These are phyloP conservation scores for Pemphigus obesinymphae DNA, from an alignment of 1,140 invertebrate species.

Conservation along the genomic window DNA sequence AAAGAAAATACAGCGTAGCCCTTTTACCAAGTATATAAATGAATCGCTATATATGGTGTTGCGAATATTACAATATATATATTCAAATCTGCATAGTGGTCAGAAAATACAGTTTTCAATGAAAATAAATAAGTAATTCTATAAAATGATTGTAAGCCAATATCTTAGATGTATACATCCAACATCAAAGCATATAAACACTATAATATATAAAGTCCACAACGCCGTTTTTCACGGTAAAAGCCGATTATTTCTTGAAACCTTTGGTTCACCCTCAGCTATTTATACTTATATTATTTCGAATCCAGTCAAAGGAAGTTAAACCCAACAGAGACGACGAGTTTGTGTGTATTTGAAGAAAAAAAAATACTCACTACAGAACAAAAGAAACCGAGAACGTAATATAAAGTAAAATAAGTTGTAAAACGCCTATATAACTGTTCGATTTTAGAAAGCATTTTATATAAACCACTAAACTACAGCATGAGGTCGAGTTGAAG, in stretches of 20 bases:
- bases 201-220: no score
- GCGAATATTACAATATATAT: no score
- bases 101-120: no score
- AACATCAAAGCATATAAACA: not conserved
- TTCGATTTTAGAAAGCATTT: not conserved
- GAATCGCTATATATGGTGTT: no score
- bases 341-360: not conserved
- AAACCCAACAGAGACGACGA: not conserved
- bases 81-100: no score
- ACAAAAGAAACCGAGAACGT: not conserved
- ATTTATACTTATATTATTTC: constrained; percentile 21
- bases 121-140: not conserved
- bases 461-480: not conserved
- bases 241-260: constrained; percentile 22
- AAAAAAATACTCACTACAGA: not conserved
- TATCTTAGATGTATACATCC: not conserved
- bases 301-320: not conserved
- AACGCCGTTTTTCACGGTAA: not conserved
- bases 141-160: not conserved
- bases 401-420: not conserved
- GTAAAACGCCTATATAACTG: not conserved
- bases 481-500: not conserved
- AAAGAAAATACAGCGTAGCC: no score
- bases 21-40: no score
- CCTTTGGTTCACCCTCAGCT: not conserved